Percentiles rank a stretch among this genome's conserved stretches.
Conservation (phyloP, 2,113 vertebrate genomes). For the Cyphomyrus plagiostoma region DNA sequence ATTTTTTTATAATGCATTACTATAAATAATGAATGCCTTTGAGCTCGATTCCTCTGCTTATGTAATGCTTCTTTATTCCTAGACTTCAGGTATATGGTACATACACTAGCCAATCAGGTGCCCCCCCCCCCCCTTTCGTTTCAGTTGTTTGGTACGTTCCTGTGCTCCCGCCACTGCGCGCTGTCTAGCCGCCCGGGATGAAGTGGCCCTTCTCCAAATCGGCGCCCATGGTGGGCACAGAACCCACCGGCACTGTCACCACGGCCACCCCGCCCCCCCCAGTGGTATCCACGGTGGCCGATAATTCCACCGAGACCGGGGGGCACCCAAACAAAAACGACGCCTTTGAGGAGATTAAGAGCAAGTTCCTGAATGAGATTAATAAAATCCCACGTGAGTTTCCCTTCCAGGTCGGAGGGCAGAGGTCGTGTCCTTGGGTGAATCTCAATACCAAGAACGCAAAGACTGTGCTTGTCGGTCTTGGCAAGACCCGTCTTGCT, state of each 20-base stretch:
- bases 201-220: conserved; percentile 76
- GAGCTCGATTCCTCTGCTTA: not conserved
- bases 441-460: too few relatives aligned
- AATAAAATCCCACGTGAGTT: conserved; percentile 88
- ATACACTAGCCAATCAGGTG: not conserved
- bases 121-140: not conserved
- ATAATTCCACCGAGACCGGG: conserved; percentile 66
- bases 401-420: not conserved
- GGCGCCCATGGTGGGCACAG: conserved; percentile 52
- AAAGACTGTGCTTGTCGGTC: too few relatives aligned
- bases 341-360: conserved; percentile 78
- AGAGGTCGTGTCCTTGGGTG: not conserved
- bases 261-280: conserved; percentile 43
- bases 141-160: conserved; percentile 36
- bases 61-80: not conserved
- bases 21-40: not conserved
- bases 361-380: conserved; percentile 89
- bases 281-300: conserved; percentile 53
- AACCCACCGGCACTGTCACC: conserved; percentile 56
- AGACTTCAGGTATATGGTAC: not conserved
- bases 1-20: not conserved
- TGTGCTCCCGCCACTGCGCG: conserved; percentile 25
- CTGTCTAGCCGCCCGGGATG: conserved; percentile 63
- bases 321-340: conserved; percentile 68
- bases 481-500: too few relatives aligned